Base-by-base conservation (phyloP, 1,140 invertebrate genomes). In the Atopsyche davidsoni region DNA sequence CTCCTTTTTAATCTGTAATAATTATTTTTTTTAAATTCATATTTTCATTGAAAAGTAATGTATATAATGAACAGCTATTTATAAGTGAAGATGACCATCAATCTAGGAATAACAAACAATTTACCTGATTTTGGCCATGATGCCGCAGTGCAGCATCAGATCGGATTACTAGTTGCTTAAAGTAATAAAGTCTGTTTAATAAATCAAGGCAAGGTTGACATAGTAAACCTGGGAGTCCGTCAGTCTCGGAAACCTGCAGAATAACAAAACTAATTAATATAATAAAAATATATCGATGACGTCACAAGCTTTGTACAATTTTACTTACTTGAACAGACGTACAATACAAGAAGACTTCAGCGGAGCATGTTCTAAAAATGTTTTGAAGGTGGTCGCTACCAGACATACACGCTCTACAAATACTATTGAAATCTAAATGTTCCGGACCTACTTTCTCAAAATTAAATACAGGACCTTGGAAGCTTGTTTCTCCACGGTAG, bases 341-440 rank as follows among this genome's bases (percentile, higher is more conserved):
- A 43, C 72, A 74, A 51, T 67, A 74, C 35, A 68, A 67, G 48
- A 68, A 74, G 14, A 71, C 61, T 53, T 70, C 69, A 39, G 65
- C 58, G 21, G 69, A 64, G 56, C 68, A 71, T 44, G 64, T 63
- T 22, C 58, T 58, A 62, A 73, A 72, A 54, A 74, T 64, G 47
- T 73, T 64, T 34, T 64, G 68, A 28, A 71, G 52, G 10, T 65
- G 68, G 4, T 64, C 68, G 9, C 59, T 42, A 25, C 66, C 64
- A 18, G 65, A 62, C 45, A 74, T 59, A 64, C 72, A 74, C 36
- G 69, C 67, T 21, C 72, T 61, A 43, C 72, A 74, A 53, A 72
- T 64, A 57, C 66, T 70, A 28, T 61, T 66, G 42, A 71, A 67
- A 59, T 73, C 63, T 34, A 71, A 58, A 35, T 62, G 59, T n/a